Base-by-base conservation (phyloP, 2,797 vertebrate genomes). In the Tokudaia tokunoshimensis region DNA sequence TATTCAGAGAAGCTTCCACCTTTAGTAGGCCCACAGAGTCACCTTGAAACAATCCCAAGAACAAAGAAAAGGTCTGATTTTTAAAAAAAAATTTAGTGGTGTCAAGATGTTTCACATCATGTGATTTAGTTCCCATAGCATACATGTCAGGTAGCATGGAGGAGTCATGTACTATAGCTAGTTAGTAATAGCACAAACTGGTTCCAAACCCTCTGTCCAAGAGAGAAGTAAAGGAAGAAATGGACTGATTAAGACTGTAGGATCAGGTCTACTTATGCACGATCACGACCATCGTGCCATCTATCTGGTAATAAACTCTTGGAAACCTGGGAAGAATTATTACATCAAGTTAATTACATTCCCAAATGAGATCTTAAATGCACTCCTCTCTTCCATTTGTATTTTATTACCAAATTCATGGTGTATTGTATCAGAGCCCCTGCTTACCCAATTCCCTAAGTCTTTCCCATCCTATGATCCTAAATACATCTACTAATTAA, bases 311-410 rank as follows among this genome's bases (percentile, higher is more conserved):
- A 78, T n/a, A 75, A 6, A 14, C 9, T 37, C 65, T 81, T 74
- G 29, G 83, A 93, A 96, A 87, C 11, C 29, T 1, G n/a, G 52
- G 41, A 75, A 79, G 12, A 80, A 72, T 31, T 67, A 47, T 94
- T 50, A 86, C 80, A 72, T 92, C 61, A 9, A 86, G 7, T 55
- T 83, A 52, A 14, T 91, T 89, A 52, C 37, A 89, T 78, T 92
- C 50, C 8, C 44, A 93, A 93, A 55, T 65, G 70, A 41, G 34
- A 50, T 83, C 47, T 61, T 79, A 20, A 94, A 76, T 70, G 13
- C n/a, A 55, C 8, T 86, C 50, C 37, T 88, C n/a, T 81, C 76
- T 61, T n/a, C 26, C 61, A 79, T 10, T 9, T 20, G 10, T 34
- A 34, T 50, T 83, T 84, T 22, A 80, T 24, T 2, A 44, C 57